These are phyloP conservation scores for Slavum lentiscoides DNA, from an alignment of 2,888 invertebrate genomes.

Conservation along the genomic window DNA sequence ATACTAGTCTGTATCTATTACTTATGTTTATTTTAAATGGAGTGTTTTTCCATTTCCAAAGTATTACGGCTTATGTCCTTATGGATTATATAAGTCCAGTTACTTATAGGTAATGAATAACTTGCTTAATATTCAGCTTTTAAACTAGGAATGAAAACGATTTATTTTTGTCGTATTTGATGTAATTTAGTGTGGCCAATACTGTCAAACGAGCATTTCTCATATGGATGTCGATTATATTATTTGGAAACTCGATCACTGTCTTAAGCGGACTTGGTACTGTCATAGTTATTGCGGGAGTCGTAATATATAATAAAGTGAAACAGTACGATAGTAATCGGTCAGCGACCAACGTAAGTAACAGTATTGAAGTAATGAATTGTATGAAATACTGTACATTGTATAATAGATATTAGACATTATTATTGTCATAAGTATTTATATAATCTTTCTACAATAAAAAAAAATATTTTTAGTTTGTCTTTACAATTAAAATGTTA, in stretches of 20 bases:
- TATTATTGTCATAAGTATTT: too few species aligned
- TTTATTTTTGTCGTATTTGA: conserved; percentile 32
- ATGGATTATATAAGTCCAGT: conserved; percentile 81
- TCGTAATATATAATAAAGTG: conserved; percentile 74
- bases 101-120: conserved; percentile 70
- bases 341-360: conserved; percentile 24
- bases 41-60: conserved; percentile 78
- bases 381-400: too few species aligned
- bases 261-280: conserved; percentile 74
- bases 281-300: conserved; percentile 71
- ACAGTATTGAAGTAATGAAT: neutral
- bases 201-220: conserved; percentile 77
- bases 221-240: conserved; percentile 75
- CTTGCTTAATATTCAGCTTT: neutral
- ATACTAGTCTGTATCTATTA: conserved; percentile 62
- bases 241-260: conserved; percentile 77
- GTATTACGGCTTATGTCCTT: conserved; percentile 76
- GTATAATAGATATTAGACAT: too few species aligned
- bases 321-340: conserved; percentile 64
- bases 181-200: conserved; percentile 71
- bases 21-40: conserved; percentile 71
- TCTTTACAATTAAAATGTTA: too few species aligned
- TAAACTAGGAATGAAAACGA: neutral
- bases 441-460: too few species aligned
- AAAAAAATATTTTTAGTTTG: too few species aligned